Conservation (phyloP, 2,888 invertebrate species). For the Pandemis cinnamomeana region DNA sequence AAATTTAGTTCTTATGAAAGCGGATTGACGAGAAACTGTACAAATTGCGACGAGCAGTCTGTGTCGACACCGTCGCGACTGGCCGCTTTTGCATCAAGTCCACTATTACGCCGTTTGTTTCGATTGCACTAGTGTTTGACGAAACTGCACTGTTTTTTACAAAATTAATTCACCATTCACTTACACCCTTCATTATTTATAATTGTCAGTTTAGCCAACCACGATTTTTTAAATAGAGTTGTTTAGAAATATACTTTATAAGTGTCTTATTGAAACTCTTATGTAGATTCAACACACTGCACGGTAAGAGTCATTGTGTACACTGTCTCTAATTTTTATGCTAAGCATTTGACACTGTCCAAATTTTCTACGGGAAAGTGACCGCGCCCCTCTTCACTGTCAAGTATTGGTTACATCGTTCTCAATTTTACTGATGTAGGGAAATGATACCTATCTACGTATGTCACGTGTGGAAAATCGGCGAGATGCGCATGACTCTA, state of each 20-base stretch:
- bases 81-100: neutral
- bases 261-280: neutral
- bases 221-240: neutral
- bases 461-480: no score
- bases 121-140: conserved; percentile 24
- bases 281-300: neutral
- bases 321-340: neutral
- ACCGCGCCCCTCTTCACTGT: neutral
- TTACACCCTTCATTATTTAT: conserved; percentile 9
- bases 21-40: neutral
- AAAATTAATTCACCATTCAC: conserved; percentile 10
- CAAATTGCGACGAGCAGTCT: conserved; percentile 12
- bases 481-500: no score
- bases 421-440: no score
- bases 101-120: conserved; percentile 6
- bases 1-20: conserved; percentile 5
- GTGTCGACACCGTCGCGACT: conserved; percentile 20
- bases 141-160: conserved; percentile 31
- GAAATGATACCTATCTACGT: no score
- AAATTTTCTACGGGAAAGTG: neutral
- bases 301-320: no score
- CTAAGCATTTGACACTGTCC: neutral
- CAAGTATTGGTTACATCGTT: no score
- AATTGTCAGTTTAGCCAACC: neutral
- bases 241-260: neutral